A percentile compares a stretch with the other conserved stretches of the same genome.
Conservation (phyloP, 2,797 vertebrate species). For the Potorous gilbertii region DNA sequence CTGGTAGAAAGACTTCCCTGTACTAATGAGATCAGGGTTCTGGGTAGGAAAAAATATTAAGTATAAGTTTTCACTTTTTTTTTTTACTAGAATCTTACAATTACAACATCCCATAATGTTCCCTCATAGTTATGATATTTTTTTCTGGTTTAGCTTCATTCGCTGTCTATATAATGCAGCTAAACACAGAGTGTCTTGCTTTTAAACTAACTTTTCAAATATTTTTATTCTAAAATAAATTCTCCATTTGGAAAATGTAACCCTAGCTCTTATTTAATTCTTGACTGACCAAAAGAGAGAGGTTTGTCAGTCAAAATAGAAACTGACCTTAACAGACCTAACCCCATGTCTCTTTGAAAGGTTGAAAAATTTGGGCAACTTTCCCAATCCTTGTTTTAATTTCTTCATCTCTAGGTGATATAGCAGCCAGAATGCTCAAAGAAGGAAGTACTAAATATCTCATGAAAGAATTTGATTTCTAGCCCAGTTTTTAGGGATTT, state of each 20-base stretch:
- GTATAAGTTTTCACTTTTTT: neutral
- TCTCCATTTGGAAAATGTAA: conserved; percentile 44
- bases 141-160: conserved; percentile 27
- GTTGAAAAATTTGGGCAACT: conserved; percentile 32
- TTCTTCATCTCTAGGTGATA: conserved; percentile 41
- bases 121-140: conserved; percentile 46
- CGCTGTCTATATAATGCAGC: neutral
- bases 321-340: conserved; percentile 24
- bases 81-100: neutral
- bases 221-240: conserved; percentile 44
- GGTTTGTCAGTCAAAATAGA: conserved; percentile 31
- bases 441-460: neutral
- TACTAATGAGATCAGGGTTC: neutral
- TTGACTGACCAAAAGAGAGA: conserved; percentile 21
- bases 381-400: neutral
- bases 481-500: conserved; percentile 38
- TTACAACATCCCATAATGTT: neutral
- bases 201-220: conserved; percentile 57
- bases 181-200: conserved; percentile 13
- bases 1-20: neutral
- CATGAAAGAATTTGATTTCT: conserved; percentile 28
- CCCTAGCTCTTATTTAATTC: conserved; percentile 36
- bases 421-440: conserved; percentile 15
- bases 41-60: neutral
- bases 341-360: neutral